phyloP scores from a whole-genome alignment of 1,140 invertebrate genomes.

The Trichonephila clavipes region DNA sequence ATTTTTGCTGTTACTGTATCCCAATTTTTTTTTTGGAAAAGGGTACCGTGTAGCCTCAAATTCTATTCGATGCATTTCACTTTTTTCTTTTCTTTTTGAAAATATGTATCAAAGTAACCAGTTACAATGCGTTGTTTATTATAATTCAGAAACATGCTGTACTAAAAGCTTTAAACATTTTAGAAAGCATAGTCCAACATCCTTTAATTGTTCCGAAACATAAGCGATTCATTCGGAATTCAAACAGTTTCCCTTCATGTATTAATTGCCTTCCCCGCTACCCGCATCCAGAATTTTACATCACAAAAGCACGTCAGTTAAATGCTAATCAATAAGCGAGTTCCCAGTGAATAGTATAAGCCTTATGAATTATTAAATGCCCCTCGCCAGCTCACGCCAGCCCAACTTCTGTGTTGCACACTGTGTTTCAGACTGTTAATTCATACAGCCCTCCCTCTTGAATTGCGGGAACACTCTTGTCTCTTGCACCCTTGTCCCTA shows the following conservation, averaged over 20 bases:
- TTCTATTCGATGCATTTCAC: no score
- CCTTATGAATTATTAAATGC: slow-evolving; percentile 72
- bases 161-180: neutral
- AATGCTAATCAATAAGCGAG: slow-evolving; percentile 65
- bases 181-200: neutral
- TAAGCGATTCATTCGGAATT: slow-evolving; percentile 19
- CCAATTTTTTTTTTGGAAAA: no score
- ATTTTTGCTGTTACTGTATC: no score
- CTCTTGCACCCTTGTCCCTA: neutral
- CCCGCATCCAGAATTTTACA: slow-evolving; percentile 40
- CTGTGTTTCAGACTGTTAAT: slow-evolving; percentile 18
- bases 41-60: no score
- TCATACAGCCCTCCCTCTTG: neutral
- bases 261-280: neutral
- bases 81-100: no score
- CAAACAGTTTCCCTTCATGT: neutral
- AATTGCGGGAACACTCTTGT: slow-evolving; percentile 10
- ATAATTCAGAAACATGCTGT: no score
- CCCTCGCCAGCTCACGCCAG: neutral
- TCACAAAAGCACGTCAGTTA: slow-evolving; percentile 62
- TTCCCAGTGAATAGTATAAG: slow-evolving; percentile 19
- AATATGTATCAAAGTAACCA: no score
- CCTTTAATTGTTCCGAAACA: slow-evolving; percentile 43
- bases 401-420: neutral
- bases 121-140: no score